These are phyloP conservation scores for Dynastes maya DNA, from an alignment of 2,888 invertebrate genomes.

Conservation along the genomic window DNA sequence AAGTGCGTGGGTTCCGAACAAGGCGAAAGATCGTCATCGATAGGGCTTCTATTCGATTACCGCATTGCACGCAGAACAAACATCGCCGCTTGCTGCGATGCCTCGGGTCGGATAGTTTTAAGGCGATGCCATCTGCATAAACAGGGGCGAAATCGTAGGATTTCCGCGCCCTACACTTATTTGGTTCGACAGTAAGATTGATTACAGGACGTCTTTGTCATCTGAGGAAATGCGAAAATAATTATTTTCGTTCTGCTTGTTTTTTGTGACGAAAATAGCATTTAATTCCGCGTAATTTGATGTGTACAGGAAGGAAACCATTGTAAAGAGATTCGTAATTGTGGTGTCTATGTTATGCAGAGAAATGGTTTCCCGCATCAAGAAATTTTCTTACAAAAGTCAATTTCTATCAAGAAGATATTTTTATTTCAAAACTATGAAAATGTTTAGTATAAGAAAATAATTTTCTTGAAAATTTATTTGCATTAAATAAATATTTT, in stretches of 20 bases:
- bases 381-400: no score
- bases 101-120: not conserved
- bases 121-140: constrained; percentile 33
- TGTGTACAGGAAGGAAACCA: no score
- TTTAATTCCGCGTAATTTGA: not conserved
- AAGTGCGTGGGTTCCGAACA: not conserved
- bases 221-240: not conserved
- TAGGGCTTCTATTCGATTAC: constrained; percentile 35
- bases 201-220: not conserved
- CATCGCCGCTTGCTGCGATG: not conserved
- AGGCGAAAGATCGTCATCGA: constrained; percentile 23
- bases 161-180: not conserved
- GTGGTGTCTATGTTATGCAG: no score
- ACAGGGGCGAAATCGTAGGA: constrained; percentile 13
- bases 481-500: no score
- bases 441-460: no score
- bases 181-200: not conserved
- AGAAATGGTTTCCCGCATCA: no score
- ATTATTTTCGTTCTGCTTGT: not conserved
- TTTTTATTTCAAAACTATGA: no score
- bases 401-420: no score
- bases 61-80: constrained; percentile 24
- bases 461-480: no score
- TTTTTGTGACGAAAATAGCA: not conserved
- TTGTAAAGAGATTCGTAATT: no score